Percentiles rank a stretch among this genome's conserved stretches.
Evolutionary conservation across 37 sponge, comb jelly and placozoan genomes (phyloP).

Genomic region (Spongilla lacustris): DNA sequence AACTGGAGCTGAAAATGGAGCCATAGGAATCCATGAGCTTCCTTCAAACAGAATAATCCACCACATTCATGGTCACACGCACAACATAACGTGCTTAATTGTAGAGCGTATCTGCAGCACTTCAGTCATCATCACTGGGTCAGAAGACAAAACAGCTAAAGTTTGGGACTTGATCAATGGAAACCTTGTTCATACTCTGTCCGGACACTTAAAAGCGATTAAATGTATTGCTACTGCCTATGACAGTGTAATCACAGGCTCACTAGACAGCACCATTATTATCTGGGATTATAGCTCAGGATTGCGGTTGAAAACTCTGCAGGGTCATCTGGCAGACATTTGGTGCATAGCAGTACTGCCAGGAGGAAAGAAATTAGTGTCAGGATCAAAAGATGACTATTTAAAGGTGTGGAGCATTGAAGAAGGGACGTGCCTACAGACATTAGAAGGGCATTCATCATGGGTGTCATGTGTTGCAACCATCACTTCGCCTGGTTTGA

Average conservation of each 20-base stretch:
- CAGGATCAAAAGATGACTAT: constrained; percentile 71
- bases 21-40: constrained; percentile 3
- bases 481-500: neutral
- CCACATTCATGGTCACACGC: neutral
- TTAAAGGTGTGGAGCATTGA: constrained; percentile 64
- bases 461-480: constrained; percentile 60
- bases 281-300: constrained; percentile 45
- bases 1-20: neutral
- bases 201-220: constrained; percentile 39
- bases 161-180: constrained; percentile 26
- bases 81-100: neutral
- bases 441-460: constrained; percentile 75
- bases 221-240: constrained; percentile 10
- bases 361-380: constrained; percentile 7
- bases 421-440: constrained; percentile 41
- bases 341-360: constrained; percentile 39
- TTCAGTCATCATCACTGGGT: constrained; percentile 22
- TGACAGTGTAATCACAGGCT: constrained; percentile 15
- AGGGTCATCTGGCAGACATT: constrained; percentile 50
- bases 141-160: constrained; percentile 25
- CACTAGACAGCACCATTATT: constrained; percentile 39
- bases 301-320: neutral
- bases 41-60: neutral
- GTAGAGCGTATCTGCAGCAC: too few species aligned
- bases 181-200: neutral